These are phyloP conservation scores for Agrypnus murinus DNA, from an alignment of 2,888 invertebrate species.

Conservation along the genomic window DNA sequence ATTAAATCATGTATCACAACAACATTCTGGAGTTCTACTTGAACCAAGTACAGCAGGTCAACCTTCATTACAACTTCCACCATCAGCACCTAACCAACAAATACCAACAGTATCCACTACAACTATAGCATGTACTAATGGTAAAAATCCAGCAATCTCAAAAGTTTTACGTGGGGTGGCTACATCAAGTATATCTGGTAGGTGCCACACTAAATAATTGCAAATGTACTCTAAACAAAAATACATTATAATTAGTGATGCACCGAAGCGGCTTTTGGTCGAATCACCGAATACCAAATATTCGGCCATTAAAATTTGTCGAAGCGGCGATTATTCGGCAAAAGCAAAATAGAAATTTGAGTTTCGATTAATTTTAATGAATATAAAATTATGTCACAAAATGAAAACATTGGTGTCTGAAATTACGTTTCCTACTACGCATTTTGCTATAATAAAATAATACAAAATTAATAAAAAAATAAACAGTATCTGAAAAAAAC, in stretches of 20 bases:
- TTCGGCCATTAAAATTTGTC: too few relatives aligned
- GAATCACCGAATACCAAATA: too few relatives aligned
- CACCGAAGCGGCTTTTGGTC: too few relatives aligned
- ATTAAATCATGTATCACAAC: slow-evolving; percentile 66
- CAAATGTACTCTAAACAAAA: neutral
- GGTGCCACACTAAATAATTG: slow-evolving; percentile 36
- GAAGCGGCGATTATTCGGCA: too few relatives aligned
- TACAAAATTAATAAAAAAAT: neutral
- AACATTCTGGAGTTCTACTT: slow-evolving; percentile 69
- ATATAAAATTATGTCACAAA: too few relatives aligned
- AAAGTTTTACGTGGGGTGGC: slow-evolving; percentile 75
- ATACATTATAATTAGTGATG: too few relatives aligned
- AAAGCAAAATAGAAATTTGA: too few relatives aligned
- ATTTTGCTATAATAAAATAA: too few relatives aligned
- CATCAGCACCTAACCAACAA: too few relatives aligned
- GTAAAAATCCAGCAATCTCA: slow-evolving; percentile 68
- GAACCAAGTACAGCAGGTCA: slow-evolving; percentile 70
- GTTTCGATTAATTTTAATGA: too few relatives aligned
- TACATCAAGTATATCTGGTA: slow-evolving; percentile 77
- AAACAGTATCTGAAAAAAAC: too few relatives aligned
- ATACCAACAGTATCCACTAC: slow-evolving; percentile 54
- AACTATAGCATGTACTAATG: slow-evolving; percentile 54
- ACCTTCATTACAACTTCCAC: slow-evolving; percentile 56
- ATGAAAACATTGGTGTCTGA: neutral
- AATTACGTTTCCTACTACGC: too few relatives aligned